Percentiles rank a stretch among this genome's conserved stretches.
phyloP scores from a whole-genome alignment of 1,140 invertebrate species.

The Ruditapes philippinarum region DNA sequence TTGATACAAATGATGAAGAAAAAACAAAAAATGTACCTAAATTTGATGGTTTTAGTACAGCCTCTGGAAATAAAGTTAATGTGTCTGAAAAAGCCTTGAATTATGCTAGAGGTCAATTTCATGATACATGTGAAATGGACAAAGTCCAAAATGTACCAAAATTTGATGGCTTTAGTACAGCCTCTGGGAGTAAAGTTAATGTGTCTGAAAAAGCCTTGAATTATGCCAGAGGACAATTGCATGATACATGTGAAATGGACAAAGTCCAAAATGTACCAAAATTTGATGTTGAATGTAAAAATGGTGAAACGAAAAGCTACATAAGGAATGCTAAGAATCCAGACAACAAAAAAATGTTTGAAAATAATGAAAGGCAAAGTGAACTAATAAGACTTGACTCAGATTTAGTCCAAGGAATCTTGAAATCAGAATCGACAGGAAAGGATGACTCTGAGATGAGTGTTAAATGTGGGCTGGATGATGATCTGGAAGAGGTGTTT shows the following conservation, averaged over 20 bases:
- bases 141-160: neutral
- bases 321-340: neutral
- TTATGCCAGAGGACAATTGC: neutral
- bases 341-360: too few relatives aligned
- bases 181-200: neutral
- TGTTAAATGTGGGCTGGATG: neutral
- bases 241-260: neutral
- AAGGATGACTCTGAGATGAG: neutral
- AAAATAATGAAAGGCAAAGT: neutral
- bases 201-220: constrained; percentile 38
- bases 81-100: constrained; percentile 31
- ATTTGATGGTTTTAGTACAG: constrained; percentile 36
- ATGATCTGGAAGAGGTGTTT: constrained; percentile 27
- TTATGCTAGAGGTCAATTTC: neutral
- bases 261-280: neutral
- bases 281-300: neutral
- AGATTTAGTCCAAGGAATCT: too few relatives aligned
- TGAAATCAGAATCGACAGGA: too few relatives aligned
- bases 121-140: neutral
- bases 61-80: neutral
- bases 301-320: neutral
- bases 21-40: neutral
- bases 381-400: neutral
- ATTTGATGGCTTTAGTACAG: constrained; percentile 31
- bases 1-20: neutral